Base-by-base conservation (phyloP, 2,113 vertebrate genomes). In the Spea multiplicata region DNA sequence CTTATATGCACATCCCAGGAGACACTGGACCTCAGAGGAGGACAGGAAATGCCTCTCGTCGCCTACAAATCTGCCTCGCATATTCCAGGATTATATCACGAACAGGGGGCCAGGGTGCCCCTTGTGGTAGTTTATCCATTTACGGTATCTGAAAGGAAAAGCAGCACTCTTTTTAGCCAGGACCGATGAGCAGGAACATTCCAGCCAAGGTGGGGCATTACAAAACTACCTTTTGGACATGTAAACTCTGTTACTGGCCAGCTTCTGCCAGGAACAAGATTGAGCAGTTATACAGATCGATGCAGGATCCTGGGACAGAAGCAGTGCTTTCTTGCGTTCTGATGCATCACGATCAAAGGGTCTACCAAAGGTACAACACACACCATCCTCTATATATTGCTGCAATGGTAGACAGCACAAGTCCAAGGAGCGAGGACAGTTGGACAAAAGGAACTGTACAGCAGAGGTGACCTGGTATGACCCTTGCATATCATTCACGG, bases 81-180 rank as follows among this genome's bases (percentile, higher is more conserved):
- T 96, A 98, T 66, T 86, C 81, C 75, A 86, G 88, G 83, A 98
- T 89, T 90, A 93, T 94, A 82, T 67, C 45, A 76, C 91, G 94
- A 57, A 99, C 86, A 3, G 91, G 91, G 1, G 16, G 82, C 96
- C 96, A 99, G 0, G 94, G 91, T 66, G 92, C 97, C 8, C 81
- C 88, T 2, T 76, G 16, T 0, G 91, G 88, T 0, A 91, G 90
- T 52, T 90, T 87, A 67, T 94, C 91, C 89, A 96, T 92, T 75
- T 93, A 88, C 0, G 97, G 96, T 48, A 98, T 90, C 88, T 95
- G 94, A 83, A 98, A 93, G 83, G 91, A 92, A n/a, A 12, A 97
- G 90, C 73, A 98, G 83, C 3, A 92, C 88, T 61, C 91, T 88
- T 17, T 85, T 93, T 9, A 99, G 86, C 96, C 96, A 98, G 57